Conservation (phyloP, 2,113 vertebrate genomes). For the Garra rufa region DNA sequence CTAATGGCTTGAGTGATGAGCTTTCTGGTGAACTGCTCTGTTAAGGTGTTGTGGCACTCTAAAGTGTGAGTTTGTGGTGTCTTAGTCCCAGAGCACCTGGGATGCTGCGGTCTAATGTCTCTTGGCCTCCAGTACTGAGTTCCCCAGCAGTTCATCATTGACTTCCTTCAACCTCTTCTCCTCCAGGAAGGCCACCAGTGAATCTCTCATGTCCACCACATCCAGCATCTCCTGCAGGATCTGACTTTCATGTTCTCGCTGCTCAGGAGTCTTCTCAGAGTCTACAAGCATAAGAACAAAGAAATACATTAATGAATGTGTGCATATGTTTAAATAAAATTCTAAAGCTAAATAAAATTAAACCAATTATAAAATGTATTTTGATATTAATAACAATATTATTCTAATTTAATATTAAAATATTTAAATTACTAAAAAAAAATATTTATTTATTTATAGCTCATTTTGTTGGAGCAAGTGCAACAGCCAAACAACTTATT, state of each 20-base stretch:
- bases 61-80: background rate
- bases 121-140: constrained; percentile 73
- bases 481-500: too few relatives aligned
- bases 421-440: too few relatives aligned
- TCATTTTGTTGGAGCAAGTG: too few relatives aligned
- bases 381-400: background rate
- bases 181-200: constrained; percentile 86
- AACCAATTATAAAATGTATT: background rate
- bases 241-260: constrained; percentile 75
- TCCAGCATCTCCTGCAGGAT: constrained; percentile 83
- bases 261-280: constrained; percentile 75
- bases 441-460: too few relatives aligned
- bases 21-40: background rate
- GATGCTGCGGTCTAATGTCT: constrained; percentile 67
- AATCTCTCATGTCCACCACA: constrained; percentile 87
- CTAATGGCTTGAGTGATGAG: background rate
- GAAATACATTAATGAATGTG: background rate
- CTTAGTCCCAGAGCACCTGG: constrained; percentile 76
- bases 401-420: background rate
- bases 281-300: constrained; percentile 72
- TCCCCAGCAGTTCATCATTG: constrained; percentile 66
- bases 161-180: constrained; percentile 87
- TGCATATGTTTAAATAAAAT: background rate
- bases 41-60: background rate
- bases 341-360: too few relatives aligned